Conservation (phyloP, 2,888 invertebrate species). For the Mythimna impura region DNA sequence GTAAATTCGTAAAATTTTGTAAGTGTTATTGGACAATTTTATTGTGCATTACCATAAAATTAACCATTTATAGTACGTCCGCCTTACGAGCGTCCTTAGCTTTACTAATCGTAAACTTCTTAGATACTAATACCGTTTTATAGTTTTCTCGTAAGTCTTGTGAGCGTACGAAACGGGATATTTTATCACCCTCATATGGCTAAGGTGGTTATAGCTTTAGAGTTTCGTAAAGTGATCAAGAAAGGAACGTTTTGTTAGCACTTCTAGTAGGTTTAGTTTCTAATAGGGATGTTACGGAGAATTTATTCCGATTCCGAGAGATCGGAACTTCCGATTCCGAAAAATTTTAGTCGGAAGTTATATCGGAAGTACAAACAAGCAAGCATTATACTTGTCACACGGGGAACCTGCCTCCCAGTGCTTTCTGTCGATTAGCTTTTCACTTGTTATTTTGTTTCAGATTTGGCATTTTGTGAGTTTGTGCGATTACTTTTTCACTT, state of each 20-base stretch:
- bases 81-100: slow-evolving; percentile 1
- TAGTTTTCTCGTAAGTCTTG: slow-evolving; percentile 11
- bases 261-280: not conserved
- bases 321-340: too few species aligned
- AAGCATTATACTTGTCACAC: too few species aligned
- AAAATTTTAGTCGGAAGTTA: too few species aligned
- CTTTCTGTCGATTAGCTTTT: too few species aligned
- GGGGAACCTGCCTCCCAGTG: too few species aligned
- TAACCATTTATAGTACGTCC: not conserved
- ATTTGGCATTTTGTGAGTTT: too few species aligned
- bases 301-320: too few species aligned
- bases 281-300: too few species aligned
- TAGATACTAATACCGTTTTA: slow-evolving; percentile 46
- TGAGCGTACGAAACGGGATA: slow-evolving; percentile 14
- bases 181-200: slow-evolving; percentile 29
- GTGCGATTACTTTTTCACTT: too few species aligned
- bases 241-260: not conserved
- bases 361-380: too few species aligned
- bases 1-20: too few species aligned
- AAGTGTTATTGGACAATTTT: not conserved
- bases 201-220: slow-evolving; percentile 1
- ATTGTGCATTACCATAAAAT: slow-evolving; percentile 15
- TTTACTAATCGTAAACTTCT: slow-evolving; percentile 27
- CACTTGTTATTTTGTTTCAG: too few species aligned
- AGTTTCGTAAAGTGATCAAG: not conserved